Evolutionary conservation across 2,113 vertebrate genomes (phyloP), one percentile per base, ranked within the genome.

Genomic region (Psittacara wagleri): DNA sequence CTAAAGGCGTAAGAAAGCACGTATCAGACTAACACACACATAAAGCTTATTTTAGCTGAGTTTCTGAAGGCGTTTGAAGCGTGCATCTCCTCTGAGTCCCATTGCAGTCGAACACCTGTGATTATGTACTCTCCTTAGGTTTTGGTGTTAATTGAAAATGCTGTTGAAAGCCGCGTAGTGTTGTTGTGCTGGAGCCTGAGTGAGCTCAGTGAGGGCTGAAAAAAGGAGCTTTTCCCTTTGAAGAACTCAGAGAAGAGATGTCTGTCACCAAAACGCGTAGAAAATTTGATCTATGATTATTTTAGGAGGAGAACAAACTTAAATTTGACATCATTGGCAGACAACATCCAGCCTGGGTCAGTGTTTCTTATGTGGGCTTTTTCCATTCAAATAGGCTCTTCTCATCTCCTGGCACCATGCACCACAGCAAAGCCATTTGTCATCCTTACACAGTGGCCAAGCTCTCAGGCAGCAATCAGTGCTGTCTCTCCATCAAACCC

Each of bases 141-240:
- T 63, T 52, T 29, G 82, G 93, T 94, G 95, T 88, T 96, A 97
- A 96, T 94, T 96, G 96, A 78, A 86, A 94, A 90, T 7, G 86
- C 83, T 78, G 54, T 96, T 94, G 94, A 94, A 94, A 95, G 91
- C 74, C 78, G 2, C 0, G 29, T 3, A 70, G 79, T 3, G 82
- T 3, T 94, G 85, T 10, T 90, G 55, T 78, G 88, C 88, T 2
- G 2, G 5, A 68, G 88, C 90, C 87, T 28, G 8, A 7, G 83
- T 4, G 73, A 88, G 90, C 90, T 64, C 73, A 52, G 69, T 0
- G 0, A 86, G 69, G 46, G 24, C 62, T 74, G 72, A 54, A 72
- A 78, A 91, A 91, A 87, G 64, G 75, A 83, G 72, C 39, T 69
- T 35, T 93, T 88, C 43, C 68, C 88, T 96, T 96, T 96, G 96